These are phyloP conservation scores for Glandiceps talaboti DNA, from an alignment of 53 echinoderm and acorn worm genomes.

Conservation along the genomic window DNA sequence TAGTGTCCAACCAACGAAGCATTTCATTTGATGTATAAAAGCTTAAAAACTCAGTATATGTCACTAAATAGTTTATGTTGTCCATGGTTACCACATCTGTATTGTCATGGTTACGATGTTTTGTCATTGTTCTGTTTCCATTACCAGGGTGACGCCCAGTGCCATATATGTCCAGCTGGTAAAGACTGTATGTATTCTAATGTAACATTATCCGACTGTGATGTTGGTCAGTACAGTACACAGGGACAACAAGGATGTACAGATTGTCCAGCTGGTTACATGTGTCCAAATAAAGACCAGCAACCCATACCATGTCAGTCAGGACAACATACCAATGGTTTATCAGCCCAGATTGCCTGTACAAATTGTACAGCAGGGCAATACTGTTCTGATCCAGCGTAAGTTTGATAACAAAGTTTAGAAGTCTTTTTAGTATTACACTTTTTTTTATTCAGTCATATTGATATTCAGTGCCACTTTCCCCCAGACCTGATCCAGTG, in stretches of 20 bases:
- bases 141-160: constrained; percentile 41
- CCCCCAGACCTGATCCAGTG: too few species aligned
- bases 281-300: constrained; percentile 45
- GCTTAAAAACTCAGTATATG: too few species aligned
- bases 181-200: constrained; percentile 31
- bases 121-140: background rate
- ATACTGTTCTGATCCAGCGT: constrained; percentile 66
- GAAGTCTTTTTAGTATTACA: too few species aligned
- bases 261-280: constrained; percentile 45
- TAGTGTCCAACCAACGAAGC: too few species aligned
- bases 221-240: constrained; percentile 30
- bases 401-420: background rate
- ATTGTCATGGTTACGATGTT: too few species aligned
- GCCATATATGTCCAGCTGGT: constrained; percentile 64
- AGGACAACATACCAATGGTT: constrained; percentile 81
- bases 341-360: constrained; percentile 26
- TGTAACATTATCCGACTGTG: constrained; percentile 24
- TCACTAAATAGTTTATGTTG: too few species aligned
- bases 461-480: too few species aligned
- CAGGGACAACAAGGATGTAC: constrained; percentile 37
- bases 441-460: too few species aligned
- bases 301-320: constrained; percentile 28
- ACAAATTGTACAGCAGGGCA: constrained; percentile 52
- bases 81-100: too few species aligned
- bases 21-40: too few species aligned